Conservation (phyloP, 2,113 vertebrate genomes). For the Scytalopus superciliaris region DNA sequence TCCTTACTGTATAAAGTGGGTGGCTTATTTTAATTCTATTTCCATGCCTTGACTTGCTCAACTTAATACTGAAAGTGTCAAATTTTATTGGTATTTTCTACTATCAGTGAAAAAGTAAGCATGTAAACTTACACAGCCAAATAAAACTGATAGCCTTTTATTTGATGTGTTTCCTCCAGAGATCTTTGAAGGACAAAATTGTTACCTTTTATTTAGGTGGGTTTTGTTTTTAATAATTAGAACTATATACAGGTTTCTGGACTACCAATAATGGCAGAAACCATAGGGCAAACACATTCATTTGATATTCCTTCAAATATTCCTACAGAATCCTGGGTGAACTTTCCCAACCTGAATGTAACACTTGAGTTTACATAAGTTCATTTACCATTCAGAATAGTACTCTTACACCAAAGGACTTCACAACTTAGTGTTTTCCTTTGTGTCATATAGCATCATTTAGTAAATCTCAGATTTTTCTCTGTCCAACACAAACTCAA, state of each 20-base stretch:
- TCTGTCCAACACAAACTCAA: background rate
- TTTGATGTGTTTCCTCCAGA: background rate
- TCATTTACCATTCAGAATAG: background rate
- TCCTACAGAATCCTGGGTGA: background rate
- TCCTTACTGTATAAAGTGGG: background rate
- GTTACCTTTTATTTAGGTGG: background rate
- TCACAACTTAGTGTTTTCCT: background rate
- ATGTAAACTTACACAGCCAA: background rate
- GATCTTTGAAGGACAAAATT: background rate
- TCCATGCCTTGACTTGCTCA: background rate
- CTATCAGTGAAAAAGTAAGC: background rate
- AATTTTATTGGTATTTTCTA: background rate
- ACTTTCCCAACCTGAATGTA: background rate
- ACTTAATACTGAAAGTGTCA: background rate
- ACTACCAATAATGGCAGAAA: background rate
- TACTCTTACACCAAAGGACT: background rate
- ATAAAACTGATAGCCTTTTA: background rate
- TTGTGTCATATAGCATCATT: background rate
- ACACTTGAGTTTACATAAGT: background rate
- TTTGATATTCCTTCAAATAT: background rate
- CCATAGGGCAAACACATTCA: background rate
- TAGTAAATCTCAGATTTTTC: background rate
- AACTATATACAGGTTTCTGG: background rate
- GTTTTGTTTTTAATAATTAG: background rate
- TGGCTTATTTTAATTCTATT: background rate